These are phyloP conservation scores for Bembecia ichneumoniformis DNA, from an alignment of 2,888 invertebrate genomes.

Conservation along the genomic window DNA sequence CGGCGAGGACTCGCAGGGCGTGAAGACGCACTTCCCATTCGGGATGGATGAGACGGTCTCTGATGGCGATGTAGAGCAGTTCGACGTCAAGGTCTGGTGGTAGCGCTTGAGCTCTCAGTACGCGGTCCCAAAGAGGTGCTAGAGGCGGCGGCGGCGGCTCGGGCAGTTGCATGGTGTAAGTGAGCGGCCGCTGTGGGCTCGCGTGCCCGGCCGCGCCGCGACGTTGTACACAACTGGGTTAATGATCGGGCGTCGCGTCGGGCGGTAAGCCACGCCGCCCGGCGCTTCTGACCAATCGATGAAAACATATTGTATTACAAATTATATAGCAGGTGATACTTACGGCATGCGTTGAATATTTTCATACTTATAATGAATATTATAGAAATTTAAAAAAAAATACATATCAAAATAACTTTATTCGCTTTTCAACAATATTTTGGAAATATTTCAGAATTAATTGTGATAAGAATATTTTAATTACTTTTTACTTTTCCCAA, in stretches of 20 bases:
- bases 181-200: conserved; percentile 23
- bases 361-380: too few species aligned
- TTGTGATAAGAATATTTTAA: too few species aligned
- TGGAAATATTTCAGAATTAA: too few species aligned
- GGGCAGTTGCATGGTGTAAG: conserved; percentile 57
- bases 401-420: too few species aligned
- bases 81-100: conserved; percentile 78
- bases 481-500: too few species aligned
- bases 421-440: too few species aligned
- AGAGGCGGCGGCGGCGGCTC: conserved; percentile 69
- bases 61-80: conserved; percentile 79
- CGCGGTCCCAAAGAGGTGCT: conserved; percentile 86
- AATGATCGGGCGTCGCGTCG: conserved; percentile 69
- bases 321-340: too few species aligned
- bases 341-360: too few species aligned
- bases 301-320: conserved; percentile 21
- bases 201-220: conserved; percentile 62
- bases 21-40: conserved; percentile 90
- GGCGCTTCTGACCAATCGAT: conserved; percentile 67
- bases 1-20: conserved; percentile 83
- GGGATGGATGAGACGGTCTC: conserved; percentile 81
- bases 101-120: conserved; percentile 79
- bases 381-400: too few species aligned
- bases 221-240: conserved; percentile 66
- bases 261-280: conserved; percentile 57